Percentiles rank a stretch among this genome's conserved stretches.
Evolutionary conservation across 2,113 vertebrate genomes (phyloP).

Genomic region (Paraplagusia blochii): DNA sequence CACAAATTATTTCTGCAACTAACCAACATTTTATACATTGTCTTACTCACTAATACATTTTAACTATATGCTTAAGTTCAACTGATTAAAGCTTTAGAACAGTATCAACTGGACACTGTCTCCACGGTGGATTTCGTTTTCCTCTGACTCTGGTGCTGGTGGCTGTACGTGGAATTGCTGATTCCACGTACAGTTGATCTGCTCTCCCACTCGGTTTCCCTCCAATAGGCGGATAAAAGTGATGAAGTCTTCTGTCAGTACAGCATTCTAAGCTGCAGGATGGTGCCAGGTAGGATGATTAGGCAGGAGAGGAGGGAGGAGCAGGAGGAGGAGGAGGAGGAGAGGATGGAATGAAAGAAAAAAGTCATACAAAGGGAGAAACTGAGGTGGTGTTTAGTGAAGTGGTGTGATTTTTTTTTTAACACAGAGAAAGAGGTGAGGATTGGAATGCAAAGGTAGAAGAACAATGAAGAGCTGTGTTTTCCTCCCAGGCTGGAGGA

Average conservation of each 20-base stretch:
- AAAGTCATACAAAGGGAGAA: conserved; percentile 30
- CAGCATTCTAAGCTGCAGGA: conserved; percentile 36
- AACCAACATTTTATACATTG: no score
- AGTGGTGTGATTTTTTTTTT: conserved; percentile 44
- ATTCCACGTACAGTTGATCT: conserved; percentile 14
- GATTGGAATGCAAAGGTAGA: conserved; percentile 75
- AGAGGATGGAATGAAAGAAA: conserved; percentile 48
- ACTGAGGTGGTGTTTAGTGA: conserved; percentile 51
- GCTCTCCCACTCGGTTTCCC: conserved; percentile 17
- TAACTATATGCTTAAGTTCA: no score
- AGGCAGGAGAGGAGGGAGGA: conserved; percentile 11
- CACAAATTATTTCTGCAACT: no score
- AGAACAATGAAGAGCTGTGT: conserved; percentile 77
- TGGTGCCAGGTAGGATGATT: conserved; percentile 49
- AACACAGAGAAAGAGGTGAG: conserved; percentile 59
- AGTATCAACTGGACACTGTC: no score
- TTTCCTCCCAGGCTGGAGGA: conserved; percentile 42
- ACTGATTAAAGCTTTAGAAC: no score
- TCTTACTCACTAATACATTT: no score
- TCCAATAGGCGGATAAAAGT: conserved; percentile 15
- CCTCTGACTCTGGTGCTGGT: no score
- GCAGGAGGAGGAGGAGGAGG: conserved; percentile 24
- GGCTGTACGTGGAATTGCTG: background rate
- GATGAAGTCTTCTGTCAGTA: conserved; percentile 50
- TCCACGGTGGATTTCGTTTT: no score